phyloP scores from a whole-genome alignment of 2,113 vertebrate genomes.

The Cavia aperea region DNA sequence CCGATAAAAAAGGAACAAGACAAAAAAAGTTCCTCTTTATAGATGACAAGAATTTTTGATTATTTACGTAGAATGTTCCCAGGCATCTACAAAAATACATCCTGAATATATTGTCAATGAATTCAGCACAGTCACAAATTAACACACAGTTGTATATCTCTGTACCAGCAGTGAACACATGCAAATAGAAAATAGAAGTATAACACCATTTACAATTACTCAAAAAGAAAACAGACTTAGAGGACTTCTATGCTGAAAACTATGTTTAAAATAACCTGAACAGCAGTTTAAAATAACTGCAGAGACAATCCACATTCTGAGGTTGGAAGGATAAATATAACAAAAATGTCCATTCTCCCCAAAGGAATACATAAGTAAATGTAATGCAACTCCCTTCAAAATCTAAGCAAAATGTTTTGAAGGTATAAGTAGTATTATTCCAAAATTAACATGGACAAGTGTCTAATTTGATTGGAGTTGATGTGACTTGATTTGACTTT shows the following conservation, averaged over 20 bases:
- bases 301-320: not conserved
- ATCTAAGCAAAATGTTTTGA: conserved; percentile 6
- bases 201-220: not conserved
- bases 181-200: not conserved
- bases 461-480: not conserved
- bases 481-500: not conserved
- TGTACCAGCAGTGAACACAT: not conserved
- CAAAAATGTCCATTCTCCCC: not conserved
- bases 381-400: not conserved
- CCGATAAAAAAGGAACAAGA: too few species aligned
- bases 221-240: too few species aligned
- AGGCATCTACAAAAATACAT: not conserved
- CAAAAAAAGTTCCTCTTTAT: not conserved
- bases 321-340: not conserved
- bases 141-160: not conserved
- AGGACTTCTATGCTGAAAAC: not conserved
- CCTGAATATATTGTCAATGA: not conserved
- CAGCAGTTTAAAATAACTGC: not conserved
- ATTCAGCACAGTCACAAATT: not conserved
- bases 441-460: not conserved
- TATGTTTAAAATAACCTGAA: not conserved
- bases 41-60: not conserved
- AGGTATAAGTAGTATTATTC: not conserved
- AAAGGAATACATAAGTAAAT: not conserved
- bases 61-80: not conserved